phyloP scores from a whole-genome alignment of 2,888 invertebrate genomes.

The Polyommatus icarus region DNA sequence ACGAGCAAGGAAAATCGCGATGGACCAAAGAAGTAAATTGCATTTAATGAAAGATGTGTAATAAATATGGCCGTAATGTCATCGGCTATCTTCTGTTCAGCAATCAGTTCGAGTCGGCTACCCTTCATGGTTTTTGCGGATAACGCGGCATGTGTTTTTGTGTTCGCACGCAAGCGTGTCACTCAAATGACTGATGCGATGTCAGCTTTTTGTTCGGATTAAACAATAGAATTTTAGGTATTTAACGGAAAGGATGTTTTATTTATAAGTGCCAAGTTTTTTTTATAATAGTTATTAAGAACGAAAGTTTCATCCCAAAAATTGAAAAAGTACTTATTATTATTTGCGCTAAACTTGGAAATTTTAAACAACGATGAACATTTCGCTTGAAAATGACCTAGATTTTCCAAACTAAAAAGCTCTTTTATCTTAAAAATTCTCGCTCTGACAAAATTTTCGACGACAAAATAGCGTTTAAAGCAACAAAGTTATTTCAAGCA shows the following conservation, averaged over 20 bases:
- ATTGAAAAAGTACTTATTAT: neutral
- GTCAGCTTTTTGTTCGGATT: conserved; percentile 66
- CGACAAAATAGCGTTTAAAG: neutral
- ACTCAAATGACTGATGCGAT: conserved; percentile 68
- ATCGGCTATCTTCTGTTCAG: conserved; percentile 57
- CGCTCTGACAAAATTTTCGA: neutral
- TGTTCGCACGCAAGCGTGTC: conserved; percentile 58
- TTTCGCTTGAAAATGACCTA: neutral
- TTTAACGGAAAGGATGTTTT: neutral
- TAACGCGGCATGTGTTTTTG: conserved; percentile 66
- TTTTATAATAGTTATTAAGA: neutral
- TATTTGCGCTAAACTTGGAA: neutral
- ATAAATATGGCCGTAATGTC: conserved; percentile 44
- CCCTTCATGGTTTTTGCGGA: conserved; percentile 60
- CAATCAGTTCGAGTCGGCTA: conserved; percentile 61
- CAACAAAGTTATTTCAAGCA: neutral
- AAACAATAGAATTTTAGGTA: conserved; percentile 36
- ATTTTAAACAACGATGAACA: neutral
- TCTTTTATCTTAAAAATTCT: neutral
- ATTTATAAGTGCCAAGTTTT: neutral
- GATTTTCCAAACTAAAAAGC: neutral
- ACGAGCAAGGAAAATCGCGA: neutral
- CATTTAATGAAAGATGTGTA: conserved; percentile 33
- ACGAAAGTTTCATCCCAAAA: neutral
- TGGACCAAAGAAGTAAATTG: conserved; percentile 29